These are phyloP conservation scores for Melitaea cinxia DNA, from an alignment of 1,140 invertebrate species.

Conservation along the genomic window DNA sequence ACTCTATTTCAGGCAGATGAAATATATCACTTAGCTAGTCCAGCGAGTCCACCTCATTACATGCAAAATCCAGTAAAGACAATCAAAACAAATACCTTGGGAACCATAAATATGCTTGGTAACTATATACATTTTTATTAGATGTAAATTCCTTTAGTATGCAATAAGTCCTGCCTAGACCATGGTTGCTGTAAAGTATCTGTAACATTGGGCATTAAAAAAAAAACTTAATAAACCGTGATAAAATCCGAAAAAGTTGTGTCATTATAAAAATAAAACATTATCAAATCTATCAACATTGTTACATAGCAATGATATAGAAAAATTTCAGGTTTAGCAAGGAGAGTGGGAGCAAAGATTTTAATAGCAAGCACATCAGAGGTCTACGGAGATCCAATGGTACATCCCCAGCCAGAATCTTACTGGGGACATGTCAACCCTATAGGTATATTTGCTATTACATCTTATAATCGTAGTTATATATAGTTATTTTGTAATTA, in stretches of 20 bases:
- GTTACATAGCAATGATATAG: too few species aligned
- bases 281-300: too few species aligned
- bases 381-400: conserved; percentile 98
- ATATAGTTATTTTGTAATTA: too few species aligned
- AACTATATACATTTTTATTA: conserved; percentile 50
- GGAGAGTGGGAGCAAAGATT: conserved; percentile 95
- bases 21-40: conserved; percentile 99
- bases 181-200: too few species aligned
- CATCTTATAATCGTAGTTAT: too few species aligned
- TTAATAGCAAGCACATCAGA: conserved; percentile 99
- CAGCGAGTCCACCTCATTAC: conserved; percentile 99
- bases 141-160: background rate
- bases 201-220: too few species aligned
- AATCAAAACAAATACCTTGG: conserved; percentile 99
- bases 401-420: conserved; percentile 96
- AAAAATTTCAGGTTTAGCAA: conserved; percentile 88
- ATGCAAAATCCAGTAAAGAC: conserved; percentile 99
- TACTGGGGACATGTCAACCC: conserved; percentile 99
- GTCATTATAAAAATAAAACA: too few species aligned
- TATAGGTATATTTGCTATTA: conserved; percentile 85
- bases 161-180: too few species aligned
- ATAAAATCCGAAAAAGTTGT: too few species aligned
- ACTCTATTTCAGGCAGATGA: conserved; percentile 90
- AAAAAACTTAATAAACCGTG: too few species aligned
- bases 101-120: conserved; percentile 99